Percentiles rank a stretch among this genome's conserved stretches.
Conservation (phyloP, 2,113 vertebrate genomes). For the Etia nguti region DNA sequence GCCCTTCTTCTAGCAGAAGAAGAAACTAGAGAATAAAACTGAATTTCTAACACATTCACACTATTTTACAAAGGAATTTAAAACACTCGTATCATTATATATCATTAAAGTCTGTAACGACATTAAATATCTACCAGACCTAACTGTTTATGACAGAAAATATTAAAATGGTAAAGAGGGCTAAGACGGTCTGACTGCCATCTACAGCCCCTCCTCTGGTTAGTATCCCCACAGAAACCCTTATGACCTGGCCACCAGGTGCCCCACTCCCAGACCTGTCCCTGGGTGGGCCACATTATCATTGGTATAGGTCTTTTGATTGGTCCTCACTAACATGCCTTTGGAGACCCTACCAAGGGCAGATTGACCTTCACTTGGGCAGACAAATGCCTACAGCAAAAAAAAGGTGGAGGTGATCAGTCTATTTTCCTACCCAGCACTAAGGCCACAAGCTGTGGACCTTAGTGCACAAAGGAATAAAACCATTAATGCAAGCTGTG, state of each 20-base stretch:
- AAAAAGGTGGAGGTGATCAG: not conserved
- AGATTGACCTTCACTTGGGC: not conserved
- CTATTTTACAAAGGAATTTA: accelerated
- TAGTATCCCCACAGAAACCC: not conserved
- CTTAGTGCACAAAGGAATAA: not conserved
- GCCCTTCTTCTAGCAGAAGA: not conserved
- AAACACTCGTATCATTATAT: not conserved
- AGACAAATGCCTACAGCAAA: not conserved
- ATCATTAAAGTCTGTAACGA: not conserved
- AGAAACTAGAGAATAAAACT: not conserved
- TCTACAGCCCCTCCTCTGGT: not conserved
- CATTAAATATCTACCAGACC: not conserved
- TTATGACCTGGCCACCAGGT: not conserved
- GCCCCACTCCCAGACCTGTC: not conserved
- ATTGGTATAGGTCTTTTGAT: not conserved
- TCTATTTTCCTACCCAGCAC: not conserved
- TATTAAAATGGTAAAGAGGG: not conserved
- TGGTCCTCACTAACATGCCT: not conserved
- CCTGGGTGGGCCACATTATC: accelerated
- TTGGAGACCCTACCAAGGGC: not conserved
- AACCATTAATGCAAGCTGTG: not conserved
- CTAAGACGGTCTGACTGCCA: accelerated
- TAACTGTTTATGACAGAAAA: not conserved
- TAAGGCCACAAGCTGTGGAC: not conserved
- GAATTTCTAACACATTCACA: not conserved